Evolutionary conservation across 2,797 vertebrate genomes (phyloP).

Genomic region (Acanthis flammea): DNA sequence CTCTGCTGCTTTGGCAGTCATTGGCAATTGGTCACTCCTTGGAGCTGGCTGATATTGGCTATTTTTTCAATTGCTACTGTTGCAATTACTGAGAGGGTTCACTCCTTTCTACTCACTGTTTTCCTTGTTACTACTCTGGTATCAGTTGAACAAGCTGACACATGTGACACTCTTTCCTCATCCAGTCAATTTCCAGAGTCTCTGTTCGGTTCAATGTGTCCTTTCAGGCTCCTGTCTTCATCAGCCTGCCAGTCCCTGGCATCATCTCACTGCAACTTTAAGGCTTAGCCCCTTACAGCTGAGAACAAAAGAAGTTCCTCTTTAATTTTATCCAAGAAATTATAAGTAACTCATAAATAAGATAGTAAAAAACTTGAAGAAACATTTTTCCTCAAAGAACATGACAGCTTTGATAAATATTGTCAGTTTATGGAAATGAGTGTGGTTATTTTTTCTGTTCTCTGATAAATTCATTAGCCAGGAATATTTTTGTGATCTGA

Average conservation of each 20-base stretch:
- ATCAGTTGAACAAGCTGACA: background rate
- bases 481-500: background rate
- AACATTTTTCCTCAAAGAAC: background rate
- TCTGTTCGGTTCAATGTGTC: background rate
- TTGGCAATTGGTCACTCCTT: background rate
- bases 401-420: background rate
- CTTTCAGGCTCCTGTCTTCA: background rate
- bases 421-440: background rate
- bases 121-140: background rate
- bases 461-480: background rate
- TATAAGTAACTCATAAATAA: accelerated
- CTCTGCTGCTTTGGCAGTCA: background rate
- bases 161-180: background rate
- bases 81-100: background rate
- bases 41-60: accelerated
- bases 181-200: background rate
- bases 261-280: background rate
- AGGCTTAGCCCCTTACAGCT: background rate
- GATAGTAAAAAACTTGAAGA: background rate
- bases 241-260: background rate
- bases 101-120: background rate
- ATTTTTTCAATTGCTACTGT: background rate
- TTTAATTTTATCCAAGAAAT: background rate
- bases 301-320: background rate
- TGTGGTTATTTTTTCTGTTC: accelerated